Percentiles rank a stretch among this genome's conserved stretches.
phyloP scores from a whole-genome alignment of 2,113 vertebrate species.

The Dasypus novemcinctus region DNA sequence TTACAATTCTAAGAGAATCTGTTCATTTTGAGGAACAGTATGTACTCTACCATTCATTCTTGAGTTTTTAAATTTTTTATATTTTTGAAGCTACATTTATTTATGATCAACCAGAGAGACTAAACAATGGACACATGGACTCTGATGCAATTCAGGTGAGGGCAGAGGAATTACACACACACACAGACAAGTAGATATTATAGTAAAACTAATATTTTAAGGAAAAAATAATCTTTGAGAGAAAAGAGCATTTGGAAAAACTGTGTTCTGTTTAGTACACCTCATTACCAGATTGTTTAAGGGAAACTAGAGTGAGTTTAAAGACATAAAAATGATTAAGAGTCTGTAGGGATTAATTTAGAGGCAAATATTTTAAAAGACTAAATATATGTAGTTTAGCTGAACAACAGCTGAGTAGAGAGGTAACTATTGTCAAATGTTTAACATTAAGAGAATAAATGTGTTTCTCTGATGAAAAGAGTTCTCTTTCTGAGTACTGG shows the following conservation, averaged over 20 bases:
- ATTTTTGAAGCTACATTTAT: slow-evolving; percentile 48
- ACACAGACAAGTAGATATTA: slow-evolving; percentile 22
- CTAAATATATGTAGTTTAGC: slow-evolving; percentile 2
- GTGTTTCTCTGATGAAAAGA: slow-evolving; percentile 32
- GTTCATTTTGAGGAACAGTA: neutral
- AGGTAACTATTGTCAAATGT: slow-evolving; percentile 36
- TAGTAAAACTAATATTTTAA: slow-evolving; percentile 54
- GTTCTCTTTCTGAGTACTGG: neutral
- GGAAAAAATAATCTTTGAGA: slow-evolving; percentile 1
- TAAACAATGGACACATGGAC: slow-evolving; percentile 30
- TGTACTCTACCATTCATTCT: neutral
- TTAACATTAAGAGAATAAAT: slow-evolving; percentile 28
- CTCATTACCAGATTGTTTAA: slow-evolving; percentile 56
- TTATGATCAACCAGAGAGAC: slow-evolving; percentile 51
- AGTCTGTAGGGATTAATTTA: slow-evolving; percentile 38
- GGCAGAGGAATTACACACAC: neutral
- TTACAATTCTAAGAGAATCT: neutral
- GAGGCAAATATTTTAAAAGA: slow-evolving; percentile 47
- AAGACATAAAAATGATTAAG: slow-evolving; percentile 55
- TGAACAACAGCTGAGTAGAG: slow-evolving; percentile 25
- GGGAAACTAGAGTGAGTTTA: slow-evolving; percentile 49
- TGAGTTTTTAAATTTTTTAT: neutral
- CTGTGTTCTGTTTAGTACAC: slow-evolving; percentile 40
- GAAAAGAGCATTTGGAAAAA: slow-evolving; percentile 49
- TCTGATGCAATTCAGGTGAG: slow-evolving; percentile 10